A percentile compares a stretch with the other conserved stretches of the same genome.
These are phyloP conservation scores for Diglossa brunneiventris DNA, from an alignment of 2,113 vertebrate genomes.

Conservation along the genomic window DNA sequence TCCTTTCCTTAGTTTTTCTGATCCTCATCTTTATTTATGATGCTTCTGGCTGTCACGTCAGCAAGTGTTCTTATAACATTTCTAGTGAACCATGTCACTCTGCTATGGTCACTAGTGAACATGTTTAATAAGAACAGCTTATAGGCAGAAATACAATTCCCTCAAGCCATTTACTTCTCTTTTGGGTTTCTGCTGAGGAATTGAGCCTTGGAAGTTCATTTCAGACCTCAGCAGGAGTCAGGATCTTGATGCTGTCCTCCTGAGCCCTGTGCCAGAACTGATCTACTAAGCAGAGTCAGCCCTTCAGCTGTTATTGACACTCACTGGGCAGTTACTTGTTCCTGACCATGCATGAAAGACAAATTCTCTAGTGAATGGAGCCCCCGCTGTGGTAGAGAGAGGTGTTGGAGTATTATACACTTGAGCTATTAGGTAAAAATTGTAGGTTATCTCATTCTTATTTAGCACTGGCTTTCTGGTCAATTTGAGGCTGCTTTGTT, in stretches of 20 bases:
- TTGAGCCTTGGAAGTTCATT: background rate
- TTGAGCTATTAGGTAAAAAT: background rate
- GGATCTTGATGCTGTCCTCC: background rate
- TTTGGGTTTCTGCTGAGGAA: background rate
- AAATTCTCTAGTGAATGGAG: background rate
- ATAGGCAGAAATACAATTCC: background rate
- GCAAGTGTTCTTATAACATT: background rate
- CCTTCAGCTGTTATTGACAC: background rate
- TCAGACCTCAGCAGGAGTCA: background rate
- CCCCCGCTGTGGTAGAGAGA: rapidly evolving
- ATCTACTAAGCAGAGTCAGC: background rate
- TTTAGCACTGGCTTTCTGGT: background rate
- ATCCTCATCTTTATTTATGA: slow-evolving; percentile 4
- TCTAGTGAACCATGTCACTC: background rate
- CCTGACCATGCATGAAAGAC: background rate
- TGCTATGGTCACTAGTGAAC: background rate
- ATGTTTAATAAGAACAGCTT: background rate
- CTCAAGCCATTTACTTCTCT: background rate
- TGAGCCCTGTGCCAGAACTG: background rate
- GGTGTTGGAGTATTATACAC: background rate
- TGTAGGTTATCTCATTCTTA: background rate
- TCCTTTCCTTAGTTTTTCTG: background rate
- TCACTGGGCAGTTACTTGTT: background rate
- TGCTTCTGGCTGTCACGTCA: background rate
- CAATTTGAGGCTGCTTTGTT: background rate